These are phyloP conservation scores for Apamea sordens DNA, from an alignment of 2,888 invertebrate genomes.

Conservation along the genomic window DNA sequence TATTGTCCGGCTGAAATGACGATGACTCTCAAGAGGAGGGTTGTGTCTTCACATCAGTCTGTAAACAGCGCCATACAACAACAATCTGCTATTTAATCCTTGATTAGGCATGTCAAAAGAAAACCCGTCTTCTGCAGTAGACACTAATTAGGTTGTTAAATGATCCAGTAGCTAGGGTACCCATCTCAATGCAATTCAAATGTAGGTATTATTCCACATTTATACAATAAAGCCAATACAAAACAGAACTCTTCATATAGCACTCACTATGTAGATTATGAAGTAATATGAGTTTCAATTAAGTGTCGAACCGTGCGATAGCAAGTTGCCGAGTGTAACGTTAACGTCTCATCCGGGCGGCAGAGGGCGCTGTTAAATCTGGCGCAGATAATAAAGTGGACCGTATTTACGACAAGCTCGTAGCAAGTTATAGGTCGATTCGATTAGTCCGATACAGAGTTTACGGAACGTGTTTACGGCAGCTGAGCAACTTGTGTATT, in stretches of 20 bases:
- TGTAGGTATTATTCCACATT: background rate
- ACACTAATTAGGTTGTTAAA: background rate
- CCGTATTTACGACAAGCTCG: constrained; percentile 81
- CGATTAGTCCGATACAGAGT: constrained; percentile 83
- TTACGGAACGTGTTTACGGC: constrained; percentile 81
- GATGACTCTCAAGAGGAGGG: background rate
- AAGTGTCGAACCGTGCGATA: constrained; percentile 67
- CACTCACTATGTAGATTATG: constrained; percentile 53
- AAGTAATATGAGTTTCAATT: constrained; percentile 71
- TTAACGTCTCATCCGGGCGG: constrained; percentile 69
- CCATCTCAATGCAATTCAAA: background rate
- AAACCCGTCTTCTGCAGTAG: background rate
- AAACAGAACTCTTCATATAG: constrained; percentile 13
- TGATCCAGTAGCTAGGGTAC: too few species aligned
- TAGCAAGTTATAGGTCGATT: constrained; percentile 83
- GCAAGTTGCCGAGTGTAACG: constrained; percentile 62
- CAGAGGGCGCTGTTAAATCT: constrained; percentile 75
- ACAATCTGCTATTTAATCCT: background rate
- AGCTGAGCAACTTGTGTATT: constrained; percentile 75
- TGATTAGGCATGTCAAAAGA: background rate
- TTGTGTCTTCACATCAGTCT: background rate
- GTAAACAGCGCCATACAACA: background rate
- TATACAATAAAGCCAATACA: background rate
- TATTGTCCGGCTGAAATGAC: too few species aligned
- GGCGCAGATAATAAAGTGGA: constrained; percentile 81